Evolutionary conservation across 2,113 vertebrate genomes (phyloP).

Genomic region (Alosa alosa): DNA sequence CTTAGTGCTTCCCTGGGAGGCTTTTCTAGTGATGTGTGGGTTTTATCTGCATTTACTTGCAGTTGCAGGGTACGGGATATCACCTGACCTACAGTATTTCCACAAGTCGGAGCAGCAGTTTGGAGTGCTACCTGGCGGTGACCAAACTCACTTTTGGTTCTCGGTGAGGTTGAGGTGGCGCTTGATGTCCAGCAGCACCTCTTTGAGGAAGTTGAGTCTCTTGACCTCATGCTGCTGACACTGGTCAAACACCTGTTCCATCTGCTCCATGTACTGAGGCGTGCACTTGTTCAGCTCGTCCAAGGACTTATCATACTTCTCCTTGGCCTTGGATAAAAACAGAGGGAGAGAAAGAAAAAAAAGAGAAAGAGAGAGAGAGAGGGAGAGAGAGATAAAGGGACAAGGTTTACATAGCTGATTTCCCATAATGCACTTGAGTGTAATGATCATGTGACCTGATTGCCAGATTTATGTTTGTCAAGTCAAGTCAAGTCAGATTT

Average conservation of each 20-base stretch:
- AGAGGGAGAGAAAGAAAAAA: background rate
- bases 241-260: slow-evolving; percentile 98
- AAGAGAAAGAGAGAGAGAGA: too few relatives aligned
- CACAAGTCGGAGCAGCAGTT: background rate
- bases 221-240: slow-evolving; percentile 98
- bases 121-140: background rate
- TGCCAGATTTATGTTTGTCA: background rate
- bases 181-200: slow-evolving; percentile 94
- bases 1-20: too few relatives aligned
- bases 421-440: background rate
- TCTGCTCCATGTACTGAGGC: slow-evolving; percentile 90
- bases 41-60: too few relatives aligned
- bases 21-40: too few relatives aligned
- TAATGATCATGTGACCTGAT: background rate
- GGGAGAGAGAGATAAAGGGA: background rate
- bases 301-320: slow-evolving; percentile 96
- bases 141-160: slow-evolving; percentile 81
- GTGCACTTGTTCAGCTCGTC: slow-evolving; percentile 92
- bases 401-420: background rate
- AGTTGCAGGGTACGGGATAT: background rate
- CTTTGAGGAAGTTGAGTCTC: slow-evolving; percentile 95
- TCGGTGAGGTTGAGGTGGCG: slow-evolving; percentile 93
- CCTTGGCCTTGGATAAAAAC: slow-evolving; percentile 78
- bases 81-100: background rate
- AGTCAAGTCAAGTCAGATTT: too few relatives aligned